Conservation (phyloP, 2,888 invertebrate species). For the Anaspis maculata region DNA sequence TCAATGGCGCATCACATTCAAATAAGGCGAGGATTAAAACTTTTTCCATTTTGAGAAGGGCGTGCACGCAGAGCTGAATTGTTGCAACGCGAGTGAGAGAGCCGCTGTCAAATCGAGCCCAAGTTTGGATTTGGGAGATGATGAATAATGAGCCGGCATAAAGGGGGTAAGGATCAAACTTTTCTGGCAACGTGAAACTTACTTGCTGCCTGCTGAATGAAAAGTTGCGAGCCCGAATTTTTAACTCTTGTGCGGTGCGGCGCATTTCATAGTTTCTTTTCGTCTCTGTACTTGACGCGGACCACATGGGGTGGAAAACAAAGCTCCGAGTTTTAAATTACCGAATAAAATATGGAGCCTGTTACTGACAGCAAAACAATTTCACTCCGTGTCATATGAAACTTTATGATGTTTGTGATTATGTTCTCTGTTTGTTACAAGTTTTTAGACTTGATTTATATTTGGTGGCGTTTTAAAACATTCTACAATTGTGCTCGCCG, state of each 20-base stretch:
- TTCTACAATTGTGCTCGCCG: conserved; percentile 20
- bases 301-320: conserved; percentile 33
- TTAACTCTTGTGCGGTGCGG: conserved; percentile 10
- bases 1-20: too few relatives aligned
- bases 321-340: conserved; percentile 35
- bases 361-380: conserved; percentile 33
- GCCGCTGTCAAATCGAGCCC: conserved; percentile 6
- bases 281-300: conserved; percentile 30
- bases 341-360: conserved; percentile 32
- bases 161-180: conserved; percentile 10
- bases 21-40: conserved; percentile 6
- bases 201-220: conserved; percentile 5
- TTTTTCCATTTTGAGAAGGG: conserved; percentile 5
- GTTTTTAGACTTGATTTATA: conserved; percentile 27
- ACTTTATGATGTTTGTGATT: conserved; percentile 34
- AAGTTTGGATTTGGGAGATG: conserved; percentile 5
- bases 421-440: conserved; percentile 29
- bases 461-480: conserved; percentile 18
- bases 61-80: not conserved
- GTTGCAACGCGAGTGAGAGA: conserved; percentile 2
- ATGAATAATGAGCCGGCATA: conserved; percentile 9
- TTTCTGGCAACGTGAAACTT: conserved; percentile 6
- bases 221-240: conserved; percentile 8
- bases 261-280: conserved; percentile 26
- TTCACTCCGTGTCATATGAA: conserved; percentile 31